Percentiles rank a stretch among this genome's conserved stretches.
Evolutionary conservation across 2,888 invertebrate genomes (phyloP).

Genomic region (Cephonodes hylas): DNA sequence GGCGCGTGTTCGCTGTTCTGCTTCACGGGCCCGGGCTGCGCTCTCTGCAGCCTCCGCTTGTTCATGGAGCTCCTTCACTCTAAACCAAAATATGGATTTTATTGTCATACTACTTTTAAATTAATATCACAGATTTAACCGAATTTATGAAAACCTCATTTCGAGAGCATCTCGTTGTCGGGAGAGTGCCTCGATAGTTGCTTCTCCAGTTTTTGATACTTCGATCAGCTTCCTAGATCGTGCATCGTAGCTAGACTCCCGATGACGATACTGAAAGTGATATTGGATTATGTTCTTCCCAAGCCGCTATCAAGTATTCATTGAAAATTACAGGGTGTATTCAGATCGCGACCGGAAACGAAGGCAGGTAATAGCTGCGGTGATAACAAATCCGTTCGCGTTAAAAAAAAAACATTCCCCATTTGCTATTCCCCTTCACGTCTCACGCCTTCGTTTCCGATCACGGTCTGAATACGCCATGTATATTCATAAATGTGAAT

Average conservation of each 20-base stretch:
- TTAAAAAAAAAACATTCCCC: too few relatives aligned
- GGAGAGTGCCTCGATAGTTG: slow-evolving; percentile 61
- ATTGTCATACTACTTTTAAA: neutral
- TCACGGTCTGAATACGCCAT: too few relatives aligned
- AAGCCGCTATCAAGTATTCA: neutral
- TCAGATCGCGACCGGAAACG: too few relatives aligned
- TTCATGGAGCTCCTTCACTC: slow-evolving; percentile 68
- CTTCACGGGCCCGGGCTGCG: slow-evolving; percentile 35
- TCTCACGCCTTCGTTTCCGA: too few relatives aligned
- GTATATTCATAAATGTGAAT: too few relatives aligned
- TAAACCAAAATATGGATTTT: slow-evolving; percentile 24
- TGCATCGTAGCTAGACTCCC: slow-evolving; percentile 63
- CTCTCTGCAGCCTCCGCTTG: slow-evolving; percentile 48
- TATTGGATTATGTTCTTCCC: neutral
- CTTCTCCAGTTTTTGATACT: slow-evolving; percentile 69
- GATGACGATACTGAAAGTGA: slow-evolving; percentile 58
- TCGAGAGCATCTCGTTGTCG: slow-evolving; percentile 72
- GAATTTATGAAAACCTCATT: slow-evolving; percentile 44
- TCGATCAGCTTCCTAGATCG: slow-evolving; percentile 64
- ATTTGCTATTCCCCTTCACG: too few relatives aligned
- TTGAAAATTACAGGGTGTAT: neutral
- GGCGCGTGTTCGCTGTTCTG: slow-evolving; percentile 41
- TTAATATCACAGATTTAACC: neutral
- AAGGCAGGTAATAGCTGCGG: too few relatives aligned
- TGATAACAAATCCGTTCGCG: too few relatives aligned